Evolutionary conservation across 2,797 vertebrate genomes (phyloP), one percentile per base, ranked within the genome.

Genomic region (Tapirus indicus): DNA sequence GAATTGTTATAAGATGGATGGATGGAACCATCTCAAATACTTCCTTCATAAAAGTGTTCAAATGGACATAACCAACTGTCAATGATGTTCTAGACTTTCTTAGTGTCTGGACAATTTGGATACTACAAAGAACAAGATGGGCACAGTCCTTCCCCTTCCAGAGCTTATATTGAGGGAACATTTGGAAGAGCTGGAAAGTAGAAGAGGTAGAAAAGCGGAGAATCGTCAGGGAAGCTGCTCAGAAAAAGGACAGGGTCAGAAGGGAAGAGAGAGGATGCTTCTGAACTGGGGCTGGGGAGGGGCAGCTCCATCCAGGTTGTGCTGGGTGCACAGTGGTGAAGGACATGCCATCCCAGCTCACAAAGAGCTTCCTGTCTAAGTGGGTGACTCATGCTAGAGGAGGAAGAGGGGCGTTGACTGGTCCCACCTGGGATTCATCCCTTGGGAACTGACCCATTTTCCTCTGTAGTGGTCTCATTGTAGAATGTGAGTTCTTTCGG

Each of bases 351-450:
- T n/a, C 13, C n/a, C 52, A 49, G 1, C 21, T 91, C 56, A 21
- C 5, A 8, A 32, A 12, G 29, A 49, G 12, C 69, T 82, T 62
- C 35, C 6, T 0, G 8, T 54, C 17, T 29, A 18, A 6, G 47
- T 21, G 8, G 21, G 25, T 12, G 27, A 47, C 21, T 27, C 49
- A 25, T 5, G 20, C 38, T 10, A 64, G 14, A 20, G 16, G 4
- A 17, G 49, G 52, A 20, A n/a, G 7, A 2, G 5, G 13, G 85
- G 35, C 1, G 0, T 6, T 17, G 12, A 47, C 29, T 4, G 32
- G 49, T 56, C 32, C 72, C 13, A 32, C 27, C 58, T 64, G 72
- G 49, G 41, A 41, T n/a, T 86, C 75, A 64, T 23, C 52, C 41
- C 18, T 54, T 47, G 27, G 64, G 23, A 62, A n/a, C 7, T 16